Conservation (phyloP, 2,113 vertebrate species). For the Cercocebus atys region DNA sequence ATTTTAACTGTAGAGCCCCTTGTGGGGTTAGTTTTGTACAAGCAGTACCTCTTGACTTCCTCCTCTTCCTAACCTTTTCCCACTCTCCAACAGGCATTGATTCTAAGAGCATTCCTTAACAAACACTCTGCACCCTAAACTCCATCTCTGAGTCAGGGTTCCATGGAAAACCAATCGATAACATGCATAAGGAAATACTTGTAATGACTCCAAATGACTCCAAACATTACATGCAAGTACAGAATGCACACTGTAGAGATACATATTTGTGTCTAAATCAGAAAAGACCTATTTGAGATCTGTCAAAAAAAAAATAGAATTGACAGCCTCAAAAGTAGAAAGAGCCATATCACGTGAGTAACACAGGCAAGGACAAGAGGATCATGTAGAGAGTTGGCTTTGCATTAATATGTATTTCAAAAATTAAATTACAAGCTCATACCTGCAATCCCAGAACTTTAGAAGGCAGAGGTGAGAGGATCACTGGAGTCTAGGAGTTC, state of each 20-base stretch:
- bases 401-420: not conserved
- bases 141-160: not conserved
- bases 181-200: not conserved
- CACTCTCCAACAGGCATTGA: not conserved
- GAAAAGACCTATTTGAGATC: not conserved
- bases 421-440: not conserved
- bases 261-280: not conserved
- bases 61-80: not conserved
- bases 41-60: not conserved
- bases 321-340: not conserved
- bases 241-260: not conserved
- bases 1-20: not conserved
- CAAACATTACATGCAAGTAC: not conserved
- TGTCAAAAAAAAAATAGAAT: not conserved
- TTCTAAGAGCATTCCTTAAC: not conserved
- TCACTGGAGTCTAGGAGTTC: too few species aligned
- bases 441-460: too few species aligned
- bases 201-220: not conserved
- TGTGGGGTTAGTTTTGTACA: not conserved
- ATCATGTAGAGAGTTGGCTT: not conserved
- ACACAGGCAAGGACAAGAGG: not conserved
- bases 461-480: too few species aligned
- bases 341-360: not conserved
- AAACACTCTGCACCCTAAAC: not conserved
- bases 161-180: not conserved